Evolutionary conservation across 2,113 vertebrate genomes (phyloP).

Genomic region (Nematolebias whitei): DNA sequence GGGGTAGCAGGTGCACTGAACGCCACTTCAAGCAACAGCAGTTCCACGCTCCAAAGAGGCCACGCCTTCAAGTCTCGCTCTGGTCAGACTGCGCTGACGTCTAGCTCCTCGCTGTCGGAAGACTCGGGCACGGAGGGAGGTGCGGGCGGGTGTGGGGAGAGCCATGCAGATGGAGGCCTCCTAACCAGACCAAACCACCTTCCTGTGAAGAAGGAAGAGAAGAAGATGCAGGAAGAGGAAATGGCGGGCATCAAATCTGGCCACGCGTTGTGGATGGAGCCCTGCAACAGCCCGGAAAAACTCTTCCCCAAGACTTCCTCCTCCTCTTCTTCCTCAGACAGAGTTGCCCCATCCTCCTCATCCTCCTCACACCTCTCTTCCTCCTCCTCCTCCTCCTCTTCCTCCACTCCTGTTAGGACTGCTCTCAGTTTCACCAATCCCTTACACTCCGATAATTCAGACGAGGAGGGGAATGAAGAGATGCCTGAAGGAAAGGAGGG

Average conservation of each 20-base stretch:
- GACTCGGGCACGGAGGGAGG: slow-evolving; percentile 80
- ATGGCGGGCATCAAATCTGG: slow-evolving; percentile 74
- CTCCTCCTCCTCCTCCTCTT: slow-evolving; percentile 66
- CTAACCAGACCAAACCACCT: slow-evolving; percentile 88
- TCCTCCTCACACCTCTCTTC: slow-evolving; percentile 59
- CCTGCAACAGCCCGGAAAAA: slow-evolving; percentile 75
- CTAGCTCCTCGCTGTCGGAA: slow-evolving; percentile 79
- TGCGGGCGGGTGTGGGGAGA: slow-evolving; percentile 57
- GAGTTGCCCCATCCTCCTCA: slow-evolving; percentile 58
- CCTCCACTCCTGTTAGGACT: slow-evolving; percentile 73
- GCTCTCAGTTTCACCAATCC: slow-evolving; percentile 96
- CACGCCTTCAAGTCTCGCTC: slow-evolving; percentile 90
- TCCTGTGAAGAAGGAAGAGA: slow-evolving; percentile 82
- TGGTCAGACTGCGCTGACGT: slow-evolving; percentile 66
- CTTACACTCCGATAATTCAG: slow-evolving; percentile 93
- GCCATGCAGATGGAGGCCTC: slow-evolving; percentile 60
- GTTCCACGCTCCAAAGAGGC: slow-evolving; percentile 81
- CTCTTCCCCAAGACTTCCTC: slow-evolving; percentile 63
- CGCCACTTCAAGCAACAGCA: slow-evolving; percentile 37
- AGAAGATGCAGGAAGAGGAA: slow-evolving; percentile 47
- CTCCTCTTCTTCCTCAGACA: slow-evolving; percentile 69
- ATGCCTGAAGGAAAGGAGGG: slow-evolving; percentile 47
- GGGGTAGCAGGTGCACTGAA: slow-evolving; percentile 19
- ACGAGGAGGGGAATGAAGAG: slow-evolving; percentile 86
- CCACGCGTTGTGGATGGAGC: slow-evolving; percentile 78